A percentile compares a stretch with the other conserved stretches of the same genome.
phyloP scores from a whole-genome alignment of 2,888 invertebrate genomes.

The Chydorus sphaericus region DNA sequence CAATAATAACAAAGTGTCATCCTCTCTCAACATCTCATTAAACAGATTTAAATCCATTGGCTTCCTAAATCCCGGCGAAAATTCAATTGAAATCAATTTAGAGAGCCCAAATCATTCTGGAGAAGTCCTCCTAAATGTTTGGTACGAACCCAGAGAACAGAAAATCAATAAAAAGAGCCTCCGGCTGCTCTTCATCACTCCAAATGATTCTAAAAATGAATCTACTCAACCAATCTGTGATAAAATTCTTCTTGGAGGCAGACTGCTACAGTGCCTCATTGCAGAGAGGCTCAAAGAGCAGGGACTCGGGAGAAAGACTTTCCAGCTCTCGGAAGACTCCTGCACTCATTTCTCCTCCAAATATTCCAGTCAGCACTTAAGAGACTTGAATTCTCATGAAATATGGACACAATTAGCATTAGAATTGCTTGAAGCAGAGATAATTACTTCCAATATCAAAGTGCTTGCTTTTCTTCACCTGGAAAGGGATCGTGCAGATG shows the following conservation, averaged over 20 bases:
- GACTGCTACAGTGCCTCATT: constrained; percentile 68
- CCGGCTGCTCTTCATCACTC: too few species aligned
- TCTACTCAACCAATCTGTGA: constrained; percentile 57
- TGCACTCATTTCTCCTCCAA: constrained; percentile 45
- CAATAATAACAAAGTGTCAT: too few species aligned
- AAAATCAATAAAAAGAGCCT: too few species aligned
- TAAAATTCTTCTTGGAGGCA: constrained; percentile 57
- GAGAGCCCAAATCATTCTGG: too few species aligned
- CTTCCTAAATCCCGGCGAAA: too few species aligned
- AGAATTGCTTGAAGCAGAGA: constrained; percentile 58
- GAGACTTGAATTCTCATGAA: constrained; percentile 53
- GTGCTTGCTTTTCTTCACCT: constrained; percentile 80
- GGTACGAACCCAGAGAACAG: too few species aligned
- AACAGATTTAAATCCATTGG: too few species aligned
- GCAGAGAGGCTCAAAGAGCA: constrained; percentile 74
- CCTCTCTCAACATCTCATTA: too few species aligned
- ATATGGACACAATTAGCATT: constrained; percentile 73
- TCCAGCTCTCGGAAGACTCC: constrained; percentile 52
- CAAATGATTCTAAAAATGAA: too few species aligned
- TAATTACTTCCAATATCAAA: constrained; percentile 53
- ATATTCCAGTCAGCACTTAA: constrained; percentile 54
- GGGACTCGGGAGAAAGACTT: constrained; percentile 62
- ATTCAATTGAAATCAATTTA: too few species aligned
- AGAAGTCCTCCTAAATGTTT: too few species aligned
- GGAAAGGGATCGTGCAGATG: constrained; percentile 53